Evolutionary conservation across 2,888 invertebrate genomes (phyloP), one percentile per base, ranked within the genome.

Genomic region (Xestia xanthographa): DNA sequence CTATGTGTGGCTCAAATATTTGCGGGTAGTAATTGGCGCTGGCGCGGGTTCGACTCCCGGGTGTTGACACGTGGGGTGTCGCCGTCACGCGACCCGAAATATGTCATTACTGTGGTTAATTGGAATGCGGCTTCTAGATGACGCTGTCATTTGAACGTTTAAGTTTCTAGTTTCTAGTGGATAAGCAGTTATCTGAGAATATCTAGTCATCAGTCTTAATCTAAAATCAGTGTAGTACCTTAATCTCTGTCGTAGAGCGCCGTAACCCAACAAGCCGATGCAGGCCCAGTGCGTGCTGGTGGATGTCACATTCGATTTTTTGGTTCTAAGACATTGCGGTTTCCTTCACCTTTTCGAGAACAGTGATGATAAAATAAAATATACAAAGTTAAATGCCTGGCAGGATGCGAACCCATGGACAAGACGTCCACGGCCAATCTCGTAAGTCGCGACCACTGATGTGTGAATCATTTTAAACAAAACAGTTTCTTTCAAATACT

Each of bases 21-120:
- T 91, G 89, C 86, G 14, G 63, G 67, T 63, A 48, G 82, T 91
- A 91, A 92, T 92, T 91, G 91, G 86, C 82, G 84, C 86, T 85
- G 89, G 86, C 83, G 85, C 68, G 66, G 78, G 80, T 86, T 87
- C 75, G 85, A 86, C 60, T 88, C 91, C 90, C 90, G 84, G 79
- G 67, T 87, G 81, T 90, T 88, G 87, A 88, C 86, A 83, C 83
- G 38, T 79, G 69, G 84, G 88, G 83, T 84, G 87, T 81, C 69
- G 80, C 26, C 71, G 41, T 71, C 62, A 80, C 71, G 77, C 66
- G 53, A 48, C 56, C 45, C 63, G 66, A n/a, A 62, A 58, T 41
- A 56, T 68, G 26, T 79, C 66, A 85, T 80, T 83, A 77, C 48
- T 75, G 60, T 12, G 22, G 56, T 71, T 87, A 87, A 79, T 79